Percentiles rank a stretch among this genome's conserved stretches.
phyloP scores from a whole-genome alignment of 2,113 vertebrate genomes.

The Malaclemys terrapin region DNA sequence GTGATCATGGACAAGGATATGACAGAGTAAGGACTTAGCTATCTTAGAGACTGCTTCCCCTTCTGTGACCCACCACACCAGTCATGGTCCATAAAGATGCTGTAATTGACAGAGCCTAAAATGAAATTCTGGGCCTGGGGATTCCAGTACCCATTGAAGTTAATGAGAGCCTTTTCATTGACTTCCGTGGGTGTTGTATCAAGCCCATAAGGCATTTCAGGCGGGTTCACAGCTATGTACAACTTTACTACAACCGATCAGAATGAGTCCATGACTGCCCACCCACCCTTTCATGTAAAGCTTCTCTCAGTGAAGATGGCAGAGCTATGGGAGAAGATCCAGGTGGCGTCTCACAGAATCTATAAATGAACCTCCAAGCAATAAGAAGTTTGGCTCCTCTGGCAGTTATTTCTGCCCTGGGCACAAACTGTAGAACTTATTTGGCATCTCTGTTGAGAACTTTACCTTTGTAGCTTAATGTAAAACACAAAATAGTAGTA shows the following conservation, averaged over 20 bases:
- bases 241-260: neutral
- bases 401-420: neutral
- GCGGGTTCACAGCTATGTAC: neutral
- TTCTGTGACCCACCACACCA: too few relatives aligned
- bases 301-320: neutral
- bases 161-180: neutral
- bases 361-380: neutral
- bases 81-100: too few relatives aligned
- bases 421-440: neutral
- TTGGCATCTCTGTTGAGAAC: neutral
- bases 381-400: neutral
- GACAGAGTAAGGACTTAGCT: too few relatives aligned
- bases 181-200: neutral
- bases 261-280: neutral
- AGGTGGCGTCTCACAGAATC: neutral
- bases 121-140: too few relatives aligned
- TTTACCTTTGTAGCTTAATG: neutral
- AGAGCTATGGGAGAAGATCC: neutral
- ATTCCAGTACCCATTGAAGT: neutral
- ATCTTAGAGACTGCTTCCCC: too few relatives aligned
- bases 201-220: fast-evolving
- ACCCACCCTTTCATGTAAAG: neutral
- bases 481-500: neutral
- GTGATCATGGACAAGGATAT: too few relatives aligned
- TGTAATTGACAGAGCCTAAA: too few relatives aligned